These are phyloP conservation scores for Etheostoma spectabile DNA, from an alignment of 2,113 vertebrate species.

Conservation along the genomic window DNA sequence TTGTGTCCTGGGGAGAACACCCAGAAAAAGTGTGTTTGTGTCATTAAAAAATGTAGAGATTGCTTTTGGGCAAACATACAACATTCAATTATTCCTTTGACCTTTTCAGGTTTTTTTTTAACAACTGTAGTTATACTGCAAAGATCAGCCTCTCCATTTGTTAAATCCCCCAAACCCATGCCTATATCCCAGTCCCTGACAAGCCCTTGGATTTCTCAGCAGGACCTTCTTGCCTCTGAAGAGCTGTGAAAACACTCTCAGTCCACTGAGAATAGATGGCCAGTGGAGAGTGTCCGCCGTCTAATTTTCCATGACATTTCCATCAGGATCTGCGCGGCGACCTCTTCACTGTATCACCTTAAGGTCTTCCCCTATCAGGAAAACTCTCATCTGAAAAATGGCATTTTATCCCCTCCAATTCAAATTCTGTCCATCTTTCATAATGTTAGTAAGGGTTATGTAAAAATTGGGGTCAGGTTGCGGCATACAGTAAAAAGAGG, in stretches of 20 bases:
- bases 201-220: slow-evolving; percentile 31
- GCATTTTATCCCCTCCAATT: slow-evolving; percentile 15
- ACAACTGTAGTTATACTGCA: slow-evolving; percentile 16
- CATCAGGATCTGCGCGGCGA: slow-evolving; percentile 25
- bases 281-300: background rate
- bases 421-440: slow-evolving; percentile 20
- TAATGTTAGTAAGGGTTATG: slow-evolving; percentile 38
- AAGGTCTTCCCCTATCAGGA: slow-evolving; percentile 18
- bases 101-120: background rate
- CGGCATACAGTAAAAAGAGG: slow-evolving; percentile 33
- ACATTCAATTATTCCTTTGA: background rate
- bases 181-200: background rate
- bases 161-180: background rate
- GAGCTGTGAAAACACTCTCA: slow-evolving; percentile 40
- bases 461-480: slow-evolving; percentile 37
- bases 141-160: slow-evolving; percentile 9
- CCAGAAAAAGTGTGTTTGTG: too few species aligned
- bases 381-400: slow-evolving; percentile 34
- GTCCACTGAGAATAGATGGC: slow-evolving; percentile 32
- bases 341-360: background rate
- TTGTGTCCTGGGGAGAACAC: too few species aligned
- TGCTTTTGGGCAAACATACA: background rate
- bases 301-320: slow-evolving; percentile 51
- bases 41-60: background rate
- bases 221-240: slow-evolving; percentile 19